Evolutionary conservation across 2,113 vertebrate genomes (phyloP).

Genomic region (Phalacrocorax carbo): DNA sequence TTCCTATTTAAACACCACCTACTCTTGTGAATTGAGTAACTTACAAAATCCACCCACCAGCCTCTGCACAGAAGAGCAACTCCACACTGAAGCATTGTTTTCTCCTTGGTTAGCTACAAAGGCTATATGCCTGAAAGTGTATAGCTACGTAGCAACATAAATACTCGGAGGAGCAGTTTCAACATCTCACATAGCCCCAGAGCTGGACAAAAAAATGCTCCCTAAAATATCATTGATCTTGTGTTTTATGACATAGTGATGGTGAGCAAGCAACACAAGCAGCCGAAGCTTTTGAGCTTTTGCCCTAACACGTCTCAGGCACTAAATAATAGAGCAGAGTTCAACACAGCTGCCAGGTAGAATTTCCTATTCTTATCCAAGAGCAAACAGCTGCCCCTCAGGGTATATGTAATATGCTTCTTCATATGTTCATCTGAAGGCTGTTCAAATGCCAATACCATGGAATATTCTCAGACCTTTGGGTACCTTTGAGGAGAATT

Average conservation of each 20-base stretch:
- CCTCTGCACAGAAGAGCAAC: not conserved
- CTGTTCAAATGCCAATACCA: not conserved
- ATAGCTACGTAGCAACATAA: not conserved
- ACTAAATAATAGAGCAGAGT: not conserved
- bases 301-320: accelerated
- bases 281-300: not conserved
- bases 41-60: not conserved
- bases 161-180: not conserved
- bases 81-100: not conserved
- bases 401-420: not conserved
- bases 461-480: not conserved
- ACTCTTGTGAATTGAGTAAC: not conserved
- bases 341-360: not conserved
- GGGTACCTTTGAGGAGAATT: not conserved
- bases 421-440: not conserved
- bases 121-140: accelerated
- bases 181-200: not conserved
- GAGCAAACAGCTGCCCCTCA: not conserved
- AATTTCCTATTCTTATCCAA: not conserved
- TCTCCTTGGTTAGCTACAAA: not conserved
- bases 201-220: accelerated
- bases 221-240: not conserved
- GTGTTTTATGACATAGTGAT: not conserved
- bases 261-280: not conserved
- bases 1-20: not conserved